A percentile compares a stretch with the other conserved stretches of the same genome.
Evolutionary conservation across 2,888 invertebrate genomes (phyloP).

Genomic region (Aricia artaxerxes): DNA sequence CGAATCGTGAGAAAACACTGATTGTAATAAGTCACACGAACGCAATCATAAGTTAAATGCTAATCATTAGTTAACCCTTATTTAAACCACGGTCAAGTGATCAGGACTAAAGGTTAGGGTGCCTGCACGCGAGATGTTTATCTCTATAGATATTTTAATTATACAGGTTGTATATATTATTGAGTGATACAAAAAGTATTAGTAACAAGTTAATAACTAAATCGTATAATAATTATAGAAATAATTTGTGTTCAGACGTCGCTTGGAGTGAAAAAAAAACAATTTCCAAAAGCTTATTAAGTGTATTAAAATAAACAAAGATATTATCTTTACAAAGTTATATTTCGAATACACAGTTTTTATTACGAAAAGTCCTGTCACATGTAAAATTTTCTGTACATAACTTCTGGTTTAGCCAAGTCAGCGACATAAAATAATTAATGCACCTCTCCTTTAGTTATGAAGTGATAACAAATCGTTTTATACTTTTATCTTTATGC

Average conservation of each 20-base stretch:
- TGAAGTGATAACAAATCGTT: not conserved
- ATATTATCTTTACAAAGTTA: no score
- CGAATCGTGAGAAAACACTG: constrained; percentile 21
- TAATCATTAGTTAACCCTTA: constrained; percentile 24
- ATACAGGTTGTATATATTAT: constrained; percentile 1
- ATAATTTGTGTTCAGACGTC: no score
- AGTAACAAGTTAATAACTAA: constrained; percentile 1
- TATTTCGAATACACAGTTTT: no score
- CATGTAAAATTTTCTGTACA: no score
- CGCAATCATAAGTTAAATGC: constrained; percentile 10
- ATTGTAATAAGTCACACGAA: constrained; percentile 30
- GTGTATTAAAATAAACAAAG: no score
- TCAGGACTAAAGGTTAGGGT: constrained; percentile 6
- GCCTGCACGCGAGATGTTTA: constrained; percentile 17
- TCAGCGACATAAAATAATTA: not conserved
- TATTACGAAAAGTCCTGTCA: no score
- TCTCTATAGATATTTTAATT: constrained; percentile 22
- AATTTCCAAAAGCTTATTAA: not conserved
- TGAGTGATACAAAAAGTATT: not conserved
- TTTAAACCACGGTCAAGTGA: constrained; percentile 23
- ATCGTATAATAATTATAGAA: not conserved
- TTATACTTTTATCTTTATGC: not conserved
- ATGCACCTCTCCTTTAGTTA: not conserved
- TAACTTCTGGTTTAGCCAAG: no score
- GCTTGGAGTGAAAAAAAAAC: not conserved